Evolutionary conservation across 2,888 invertebrate genomes (phyloP), one percentile per base, ranked within the genome.

Genomic region (Camponotus fellah): DNA sequence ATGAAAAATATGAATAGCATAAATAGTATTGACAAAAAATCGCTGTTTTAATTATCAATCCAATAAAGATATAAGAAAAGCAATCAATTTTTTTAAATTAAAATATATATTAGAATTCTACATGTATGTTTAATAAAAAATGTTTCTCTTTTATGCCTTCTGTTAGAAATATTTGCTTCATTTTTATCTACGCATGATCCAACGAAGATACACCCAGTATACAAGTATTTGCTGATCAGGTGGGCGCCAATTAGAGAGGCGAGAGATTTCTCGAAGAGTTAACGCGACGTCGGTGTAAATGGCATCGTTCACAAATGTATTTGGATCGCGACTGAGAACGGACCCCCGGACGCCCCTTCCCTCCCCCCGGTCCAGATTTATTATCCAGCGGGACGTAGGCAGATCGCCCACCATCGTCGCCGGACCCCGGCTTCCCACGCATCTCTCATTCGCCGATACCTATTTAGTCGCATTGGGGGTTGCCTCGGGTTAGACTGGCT

Each of bases 371-470:
- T 88, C 87, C 89, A 92, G 92, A 93, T 93, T 93, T 92, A 92
- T 93, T 92, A 92, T 92, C 89, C 92, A 90, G 88, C 87, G 88
- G 86, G 88, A 92, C 93, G 93, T 93, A 93, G 89, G 89, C 87
- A 90, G 91, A 89, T 90, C 93, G 93, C 93, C 94, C 94, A 94
- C 94, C 91, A 91, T 82, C 62, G 85, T 84, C 84, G 90, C 88
- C 89, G 87, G 87, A 85, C 76, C 71, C 10, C 87, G 79, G 72
- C 93, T 93, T 93, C 94, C 94, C 93, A 94, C 94, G 93, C 93
- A 93, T 93, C 91, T 91, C 91, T 93, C 93, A 92, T 92, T 93
- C 92, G 91, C 91, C 92, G 88, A 93, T 93, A 91, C 90, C 92
- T 91, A 91, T 92, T 93, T 91, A 91, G 89, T 87, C 89, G 74